Conservation (phyloP, 2,888 invertebrate species). For the Parasteatoda lunata region DNA sequence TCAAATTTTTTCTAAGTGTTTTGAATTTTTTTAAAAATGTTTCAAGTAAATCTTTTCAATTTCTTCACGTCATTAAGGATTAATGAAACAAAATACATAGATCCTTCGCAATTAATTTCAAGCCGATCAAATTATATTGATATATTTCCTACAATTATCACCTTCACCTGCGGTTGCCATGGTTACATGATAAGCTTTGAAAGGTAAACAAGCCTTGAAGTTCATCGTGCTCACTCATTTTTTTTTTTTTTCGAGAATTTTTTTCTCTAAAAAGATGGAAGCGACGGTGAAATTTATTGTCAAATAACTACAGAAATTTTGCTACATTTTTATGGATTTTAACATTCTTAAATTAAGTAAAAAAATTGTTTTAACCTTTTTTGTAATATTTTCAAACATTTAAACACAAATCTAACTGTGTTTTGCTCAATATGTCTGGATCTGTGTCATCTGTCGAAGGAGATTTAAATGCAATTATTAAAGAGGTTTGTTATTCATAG, state of each 20-base stretch:
- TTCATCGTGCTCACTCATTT: too few species aligned
- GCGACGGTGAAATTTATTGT: too few species aligned
- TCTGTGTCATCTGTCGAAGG: constrained; percentile 72
- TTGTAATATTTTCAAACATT: not conserved
- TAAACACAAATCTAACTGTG: not conserved
- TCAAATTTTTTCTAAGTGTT: too few species aligned
- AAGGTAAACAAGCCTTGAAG: constrained; percentile 19
- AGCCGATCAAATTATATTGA: too few species aligned
- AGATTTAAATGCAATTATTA: constrained; percentile 74
- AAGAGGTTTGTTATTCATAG: constrained; percentile 72
- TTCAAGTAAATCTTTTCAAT: too few species aligned
- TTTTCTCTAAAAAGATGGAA: not conserved
- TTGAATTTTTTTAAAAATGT: too few species aligned
- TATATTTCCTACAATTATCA: too few species aligned
- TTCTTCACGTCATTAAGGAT: too few species aligned
- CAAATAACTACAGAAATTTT: too few species aligned
- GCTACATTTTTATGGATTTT: too few species aligned
- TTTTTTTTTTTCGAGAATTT: not conserved
- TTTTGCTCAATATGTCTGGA: constrained; percentile 57
- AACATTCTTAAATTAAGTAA: not conserved
- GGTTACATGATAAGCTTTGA: constrained; percentile 34
- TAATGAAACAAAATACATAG: too few species aligned
- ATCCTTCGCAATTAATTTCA: too few species aligned
- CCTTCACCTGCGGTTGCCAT: constrained; percentile 25
- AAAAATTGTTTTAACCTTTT: not conserved